Conservation (phyloP, 30 jellyfish, hydroid and myxozoan genomes). For the Euphysa ruthae region DNA sequence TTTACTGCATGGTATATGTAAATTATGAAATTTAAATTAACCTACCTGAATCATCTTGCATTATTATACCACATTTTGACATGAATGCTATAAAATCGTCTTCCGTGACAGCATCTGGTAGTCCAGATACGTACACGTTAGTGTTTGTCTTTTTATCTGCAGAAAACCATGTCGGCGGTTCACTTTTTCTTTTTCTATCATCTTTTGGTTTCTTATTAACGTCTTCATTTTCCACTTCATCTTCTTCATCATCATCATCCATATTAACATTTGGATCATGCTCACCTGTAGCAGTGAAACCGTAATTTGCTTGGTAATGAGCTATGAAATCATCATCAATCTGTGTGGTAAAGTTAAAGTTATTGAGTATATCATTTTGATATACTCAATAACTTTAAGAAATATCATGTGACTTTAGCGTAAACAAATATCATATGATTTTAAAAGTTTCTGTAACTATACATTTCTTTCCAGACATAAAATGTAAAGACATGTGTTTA, state of each 20-base stretch:
- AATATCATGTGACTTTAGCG: too few species aligned
- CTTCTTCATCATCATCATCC: constrained; percentile 11
- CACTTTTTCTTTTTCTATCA: constrained; percentile 22
- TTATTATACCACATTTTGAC: constrained; percentile 93
- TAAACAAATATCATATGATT: too few species aligned
- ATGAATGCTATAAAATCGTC: constrained; percentile 72
- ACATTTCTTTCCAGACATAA: too few species aligned
- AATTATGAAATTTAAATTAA: too few species aligned
- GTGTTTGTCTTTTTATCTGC: constrained; percentile 69
- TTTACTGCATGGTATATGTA: too few species aligned
- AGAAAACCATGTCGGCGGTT: constrained; percentile 79
- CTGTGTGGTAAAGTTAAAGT: too few species aligned
- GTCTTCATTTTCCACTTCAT: constrained; percentile 22
- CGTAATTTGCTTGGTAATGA: constrained; percentile 84
- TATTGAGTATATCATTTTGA: too few species aligned
- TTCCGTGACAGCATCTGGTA: constrained; percentile 73
- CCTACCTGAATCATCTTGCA: constrained; percentile 88
- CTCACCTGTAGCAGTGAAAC: constrained; percentile 72
- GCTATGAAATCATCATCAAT: constrained; percentile 96
- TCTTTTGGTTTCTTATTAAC: not conserved
- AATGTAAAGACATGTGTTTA: too few species aligned
- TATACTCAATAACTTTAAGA: too few species aligned
- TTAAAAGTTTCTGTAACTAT: too few species aligned
- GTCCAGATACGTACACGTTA: constrained; percentile 95
- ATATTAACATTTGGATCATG: constrained; percentile 50